Percentiles rank a stretch among this genome's conserved stretches.
phyloP scores from a whole-genome alignment of 2,888 invertebrate species.

The Barypeithes pellucidus region DNA sequence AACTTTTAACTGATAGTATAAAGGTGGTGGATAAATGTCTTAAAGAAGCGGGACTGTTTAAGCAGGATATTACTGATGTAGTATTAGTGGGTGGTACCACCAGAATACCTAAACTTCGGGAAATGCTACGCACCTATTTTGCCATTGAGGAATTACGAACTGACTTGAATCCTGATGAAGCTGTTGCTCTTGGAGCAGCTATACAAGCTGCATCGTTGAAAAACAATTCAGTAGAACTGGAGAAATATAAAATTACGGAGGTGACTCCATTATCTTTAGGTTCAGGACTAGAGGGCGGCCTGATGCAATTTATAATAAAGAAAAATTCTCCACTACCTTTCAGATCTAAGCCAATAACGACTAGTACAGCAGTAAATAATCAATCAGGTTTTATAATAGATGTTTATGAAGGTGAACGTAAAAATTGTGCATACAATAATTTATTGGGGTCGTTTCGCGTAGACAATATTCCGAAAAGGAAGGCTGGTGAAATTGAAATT shows the following conservation, averaged over 20 bases:
- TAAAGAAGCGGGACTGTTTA: slow-evolving; percentile 45
- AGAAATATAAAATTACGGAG: slow-evolving; percentile 52
- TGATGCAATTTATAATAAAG: slow-evolving; percentile 56
- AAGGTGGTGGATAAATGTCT: slow-evolving; percentile 55
- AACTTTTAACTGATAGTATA: slow-evolving; percentile 55
- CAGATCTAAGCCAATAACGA: background rate
- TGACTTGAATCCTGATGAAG: slow-evolving; percentile 58
- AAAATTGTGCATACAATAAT: slow-evolving; percentile 46
- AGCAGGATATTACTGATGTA: slow-evolving; percentile 57
- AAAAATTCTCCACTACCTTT: slow-evolving; percentile 57
- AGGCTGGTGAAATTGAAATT: slow-evolving; percentile 47
- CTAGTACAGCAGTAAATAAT: slow-evolving; percentile 47
- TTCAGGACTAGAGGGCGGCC: slow-evolving; percentile 45
- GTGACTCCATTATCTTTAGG: slow-evolving; percentile 60
- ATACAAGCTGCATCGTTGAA: slow-evolving; percentile 55
- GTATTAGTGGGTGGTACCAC: slow-evolving; percentile 61
- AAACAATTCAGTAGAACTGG: slow-evolving; percentile 39
- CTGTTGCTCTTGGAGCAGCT: slow-evolving; percentile 58
- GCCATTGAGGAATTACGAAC: slow-evolving; percentile 51
- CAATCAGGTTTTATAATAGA: slow-evolving; percentile 44
- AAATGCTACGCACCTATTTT: slow-evolving; percentile 56
- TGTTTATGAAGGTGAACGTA: slow-evolving; percentile 57
- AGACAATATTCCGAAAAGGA: slow-evolving; percentile 49
- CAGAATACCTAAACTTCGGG: slow-evolving; percentile 59
- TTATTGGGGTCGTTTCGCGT: slow-evolving; percentile 45